phyloP scores from a whole-genome alignment of 2,797 vertebrate genomes.

The Babyrousa celebensis region DNA sequence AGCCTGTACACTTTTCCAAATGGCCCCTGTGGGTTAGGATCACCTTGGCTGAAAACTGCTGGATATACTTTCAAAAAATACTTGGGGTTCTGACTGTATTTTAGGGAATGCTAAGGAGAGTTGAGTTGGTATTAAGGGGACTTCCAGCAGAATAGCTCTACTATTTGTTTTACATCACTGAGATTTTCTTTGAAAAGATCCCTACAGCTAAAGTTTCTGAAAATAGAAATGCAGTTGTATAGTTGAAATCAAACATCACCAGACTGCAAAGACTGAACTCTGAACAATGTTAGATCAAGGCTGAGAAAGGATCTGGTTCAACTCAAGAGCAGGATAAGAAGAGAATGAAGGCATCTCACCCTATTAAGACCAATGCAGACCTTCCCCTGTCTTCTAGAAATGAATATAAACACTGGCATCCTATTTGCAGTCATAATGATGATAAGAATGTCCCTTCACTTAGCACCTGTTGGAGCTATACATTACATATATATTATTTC shows the following conservation, averaged over 20 bases:
- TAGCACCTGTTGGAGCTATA: background rate
- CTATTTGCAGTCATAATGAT: background rate
- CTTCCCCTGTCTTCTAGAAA: background rate
- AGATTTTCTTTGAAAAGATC: conserved; percentile 48
- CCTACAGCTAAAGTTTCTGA: conserved; percentile 34
- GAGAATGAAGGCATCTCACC: background rate
- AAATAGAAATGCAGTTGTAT: conserved; percentile 53
- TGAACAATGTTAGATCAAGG: background rate
- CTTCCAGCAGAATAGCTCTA: background rate
- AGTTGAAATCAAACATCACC: conserved; percentile 7
- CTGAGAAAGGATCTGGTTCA: background rate
- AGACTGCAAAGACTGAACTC: conserved; percentile 11
- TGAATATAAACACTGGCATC: background rate
- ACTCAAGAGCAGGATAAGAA: background rate
- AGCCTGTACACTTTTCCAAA: background rate
- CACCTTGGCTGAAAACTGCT: background rate
- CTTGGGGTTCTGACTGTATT: background rate
- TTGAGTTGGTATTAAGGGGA: background rate
- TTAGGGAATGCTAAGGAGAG: background rate
- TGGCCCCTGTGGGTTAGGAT: background rate
- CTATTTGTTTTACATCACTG: background rate
- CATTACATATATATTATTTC: background rate
- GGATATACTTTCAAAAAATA: background rate
- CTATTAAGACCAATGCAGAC: background rate
- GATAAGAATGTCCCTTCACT: background rate